These are phyloP conservation scores for Rhea americana DNA, from an alignment of 2,113 vertebrate genomes.

Conservation along the genomic window DNA sequence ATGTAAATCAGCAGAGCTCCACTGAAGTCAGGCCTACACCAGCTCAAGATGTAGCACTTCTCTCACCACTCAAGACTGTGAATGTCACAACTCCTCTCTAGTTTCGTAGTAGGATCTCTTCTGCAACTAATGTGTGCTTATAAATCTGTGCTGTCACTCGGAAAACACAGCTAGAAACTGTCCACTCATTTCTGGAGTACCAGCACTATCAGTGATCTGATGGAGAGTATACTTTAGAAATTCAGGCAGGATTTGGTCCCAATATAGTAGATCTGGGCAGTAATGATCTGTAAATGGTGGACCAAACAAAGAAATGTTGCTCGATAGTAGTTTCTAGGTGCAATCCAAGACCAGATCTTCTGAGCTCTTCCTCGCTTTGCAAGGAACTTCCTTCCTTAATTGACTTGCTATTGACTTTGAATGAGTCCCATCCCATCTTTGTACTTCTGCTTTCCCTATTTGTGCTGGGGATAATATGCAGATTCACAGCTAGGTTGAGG, in stretches of 20 bases:
- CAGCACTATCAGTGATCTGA: neutral
- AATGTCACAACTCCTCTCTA: neutral
- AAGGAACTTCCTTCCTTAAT: no score
- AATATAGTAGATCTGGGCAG: neutral
- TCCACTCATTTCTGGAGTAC: neutral
- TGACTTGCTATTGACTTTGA: neutral
- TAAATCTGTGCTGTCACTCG: neutral
- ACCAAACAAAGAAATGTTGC: neutral
- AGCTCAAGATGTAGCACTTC: neutral
- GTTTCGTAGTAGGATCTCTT: neutral
- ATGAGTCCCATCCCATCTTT: neutral
- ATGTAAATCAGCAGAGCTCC: neutral
- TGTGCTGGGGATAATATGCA: accelerated
- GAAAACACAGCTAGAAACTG: neutral
- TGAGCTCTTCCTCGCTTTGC: neutral
- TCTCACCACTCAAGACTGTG: neutral
- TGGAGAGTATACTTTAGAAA: neutral
- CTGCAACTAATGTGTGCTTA: neutral
- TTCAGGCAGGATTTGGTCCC: neutral
- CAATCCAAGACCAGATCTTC: neutral
- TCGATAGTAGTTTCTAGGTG: neutral
- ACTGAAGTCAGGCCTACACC: neutral
- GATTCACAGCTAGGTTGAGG: neutral
- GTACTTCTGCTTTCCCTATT: neutral
- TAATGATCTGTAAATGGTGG: accelerated